Conservation (phyloP, 2,888 invertebrate genomes). For the Arge pagana region DNA sequence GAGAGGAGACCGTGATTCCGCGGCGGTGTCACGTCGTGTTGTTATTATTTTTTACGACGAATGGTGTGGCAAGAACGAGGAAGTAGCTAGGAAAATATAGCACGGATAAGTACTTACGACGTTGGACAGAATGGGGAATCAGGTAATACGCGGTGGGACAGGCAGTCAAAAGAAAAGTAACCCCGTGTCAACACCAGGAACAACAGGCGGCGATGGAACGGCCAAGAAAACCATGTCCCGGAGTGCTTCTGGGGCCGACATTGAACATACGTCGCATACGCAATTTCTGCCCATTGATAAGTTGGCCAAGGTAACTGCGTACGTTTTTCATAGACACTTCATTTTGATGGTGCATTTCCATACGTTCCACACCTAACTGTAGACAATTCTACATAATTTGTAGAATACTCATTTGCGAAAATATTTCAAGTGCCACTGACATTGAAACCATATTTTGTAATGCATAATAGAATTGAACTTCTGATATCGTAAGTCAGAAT, state of each 20-base stretch:
- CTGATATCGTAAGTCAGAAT: too few species aligned
- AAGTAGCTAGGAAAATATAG: slow-evolving; percentile 4
- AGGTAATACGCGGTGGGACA: slow-evolving; percentile 41
- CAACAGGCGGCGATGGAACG: slow-evolving; percentile 29
- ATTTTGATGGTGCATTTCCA: too few species aligned
- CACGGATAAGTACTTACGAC: not conserved
- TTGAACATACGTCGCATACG: slow-evolving; percentile 66
- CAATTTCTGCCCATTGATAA: slow-evolving; percentile 77
- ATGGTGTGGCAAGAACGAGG: slow-evolving; percentile 11
- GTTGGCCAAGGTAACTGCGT: slow-evolving; percentile 68
- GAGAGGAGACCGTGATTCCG: slow-evolving; percentile 1
- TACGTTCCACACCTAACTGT: too few species aligned
- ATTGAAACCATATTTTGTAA: too few species aligned
- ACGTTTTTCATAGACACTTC: too few species aligned
- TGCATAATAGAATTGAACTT: too few species aligned
- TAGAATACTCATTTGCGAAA: too few species aligned
- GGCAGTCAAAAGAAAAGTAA: slow-evolving; percentile 37
- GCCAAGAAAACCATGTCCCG: slow-evolving; percentile 64
- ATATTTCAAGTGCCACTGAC: too few species aligned
- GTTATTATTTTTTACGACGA: slow-evolving; percentile 5
- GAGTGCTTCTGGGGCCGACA: slow-evolving; percentile 70
- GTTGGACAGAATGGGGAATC: slow-evolving; percentile 41
- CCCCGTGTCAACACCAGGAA: slow-evolving; percentile 24
- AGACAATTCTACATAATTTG: too few species aligned
- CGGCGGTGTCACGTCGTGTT: slow-evolving; percentile 7